These are phyloP conservation scores for Geotrypetes seraphini DNA, from an alignment of 2,797 vertebrate genomes.

Conservation along the genomic window DNA sequence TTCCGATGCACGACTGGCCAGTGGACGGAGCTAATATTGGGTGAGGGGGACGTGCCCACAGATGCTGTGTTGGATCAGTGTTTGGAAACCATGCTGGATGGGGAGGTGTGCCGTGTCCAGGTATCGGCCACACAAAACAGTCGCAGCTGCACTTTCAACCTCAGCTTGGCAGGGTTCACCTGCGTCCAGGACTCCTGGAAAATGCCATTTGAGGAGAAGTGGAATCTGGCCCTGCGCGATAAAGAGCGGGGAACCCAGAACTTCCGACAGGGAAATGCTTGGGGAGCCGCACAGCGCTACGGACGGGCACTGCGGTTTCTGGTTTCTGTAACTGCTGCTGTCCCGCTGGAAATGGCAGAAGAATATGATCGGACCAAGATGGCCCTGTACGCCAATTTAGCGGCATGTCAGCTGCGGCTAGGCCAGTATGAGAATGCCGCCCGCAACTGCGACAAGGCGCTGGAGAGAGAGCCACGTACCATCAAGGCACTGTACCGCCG, in stretches of 20 bases:
- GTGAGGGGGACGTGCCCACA: constrained; percentile 61
- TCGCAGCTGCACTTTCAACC: constrained; percentile 3
- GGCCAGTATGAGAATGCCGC: constrained; percentile 60
- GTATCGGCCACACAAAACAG: background rate
- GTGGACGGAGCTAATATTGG: constrained; percentile 57
- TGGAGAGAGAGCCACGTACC: constrained; percentile 57
- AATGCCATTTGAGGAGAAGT: constrained; percentile 59
- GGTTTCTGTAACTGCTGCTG: constrained; percentile 47
- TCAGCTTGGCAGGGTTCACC: constrained; percentile 65
- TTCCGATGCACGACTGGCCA: constrained; percentile 51
- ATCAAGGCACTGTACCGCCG: constrained; percentile 77
- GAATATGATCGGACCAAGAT: constrained; percentile 53
- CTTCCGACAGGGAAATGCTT: constrained; percentile 64
- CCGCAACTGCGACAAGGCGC: constrained; percentile 61
- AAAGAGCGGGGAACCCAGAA: constrained; percentile 61
- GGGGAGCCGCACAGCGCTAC: constrained; percentile 68
- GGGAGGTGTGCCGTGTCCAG: constrained; percentile 62
- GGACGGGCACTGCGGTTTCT: constrained; percentile 68
- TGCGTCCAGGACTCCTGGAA: constrained; percentile 70
- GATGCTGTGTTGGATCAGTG: constrained; percentile 48
- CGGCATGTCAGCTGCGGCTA: constrained; percentile 74
- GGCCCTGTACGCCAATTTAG: constrained; percentile 75
- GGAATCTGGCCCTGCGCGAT: constrained; percentile 58
- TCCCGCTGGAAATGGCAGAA: constrained; percentile 2
- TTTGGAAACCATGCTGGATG: constrained; percentile 69